phyloP scores from a whole-genome alignment of 2,888 invertebrate species.

The Gnatocerus cornutus region DNA sequence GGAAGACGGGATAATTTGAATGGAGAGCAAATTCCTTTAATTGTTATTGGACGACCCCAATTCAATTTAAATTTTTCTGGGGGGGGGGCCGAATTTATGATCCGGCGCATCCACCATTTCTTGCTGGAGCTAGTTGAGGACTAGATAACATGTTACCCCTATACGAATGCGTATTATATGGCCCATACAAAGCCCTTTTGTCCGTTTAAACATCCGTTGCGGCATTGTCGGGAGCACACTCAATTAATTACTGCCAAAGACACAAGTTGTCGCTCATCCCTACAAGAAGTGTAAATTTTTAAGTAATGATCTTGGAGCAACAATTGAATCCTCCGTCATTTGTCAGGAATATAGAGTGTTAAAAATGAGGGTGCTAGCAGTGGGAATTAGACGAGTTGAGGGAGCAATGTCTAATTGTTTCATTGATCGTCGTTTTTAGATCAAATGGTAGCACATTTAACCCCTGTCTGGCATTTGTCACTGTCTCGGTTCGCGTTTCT shows the following conservation, averaged over 20 bases:
- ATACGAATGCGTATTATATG: too few relatives aligned
- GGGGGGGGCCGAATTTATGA: not conserved
- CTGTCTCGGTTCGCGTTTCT: constrained; percentile 66
- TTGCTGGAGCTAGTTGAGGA: too few relatives aligned
- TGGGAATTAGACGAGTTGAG: constrained; percentile 65
- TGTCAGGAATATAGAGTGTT: constrained; percentile 72
- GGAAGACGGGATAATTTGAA: constrained; percentile 20
- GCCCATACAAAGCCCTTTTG: not conserved
- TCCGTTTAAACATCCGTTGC: not conserved
- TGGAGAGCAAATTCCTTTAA: constrained; percentile 24
- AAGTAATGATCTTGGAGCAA: constrained; percentile 50
- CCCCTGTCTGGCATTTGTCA: constrained; percentile 69
- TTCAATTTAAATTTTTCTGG: constrained; percentile 23
- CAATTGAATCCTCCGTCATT: constrained; percentile 63
- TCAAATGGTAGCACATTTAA: constrained; percentile 66
- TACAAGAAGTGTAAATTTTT: constrained; percentile 7
- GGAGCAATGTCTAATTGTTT: constrained; percentile 66
- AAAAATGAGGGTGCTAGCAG: constrained; percentile 63
- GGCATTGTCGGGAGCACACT: not conserved
- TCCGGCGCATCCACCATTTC: too few relatives aligned
- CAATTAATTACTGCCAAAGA: constrained; percentile 4
- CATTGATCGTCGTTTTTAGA: constrained; percentile 69
- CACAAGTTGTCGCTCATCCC: not conserved
- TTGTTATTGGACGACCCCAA: constrained; percentile 12
- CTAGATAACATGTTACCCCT: too few relatives aligned